phyloP scores from a whole-genome alignment of 1,140 invertebrate species.

The Schlechtendalia chinensis region DNA sequence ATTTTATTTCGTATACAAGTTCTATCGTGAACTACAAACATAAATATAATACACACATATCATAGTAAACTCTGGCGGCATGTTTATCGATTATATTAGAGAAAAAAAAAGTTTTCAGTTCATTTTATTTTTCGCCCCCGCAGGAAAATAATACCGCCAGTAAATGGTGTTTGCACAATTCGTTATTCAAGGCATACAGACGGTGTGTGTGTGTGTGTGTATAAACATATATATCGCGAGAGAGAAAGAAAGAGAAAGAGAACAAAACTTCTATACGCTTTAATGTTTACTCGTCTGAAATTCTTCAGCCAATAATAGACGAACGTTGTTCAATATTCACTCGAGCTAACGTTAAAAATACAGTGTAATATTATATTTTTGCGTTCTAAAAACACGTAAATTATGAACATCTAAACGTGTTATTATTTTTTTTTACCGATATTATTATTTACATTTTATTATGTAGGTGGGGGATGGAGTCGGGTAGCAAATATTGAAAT shows the following conservation, averaged over 20 bases:
- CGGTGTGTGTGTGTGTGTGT: not conserved
- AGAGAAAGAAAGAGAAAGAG: too few species aligned
- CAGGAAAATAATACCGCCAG: slow-evolving; percentile 6
- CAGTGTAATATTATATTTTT: too few species aligned
- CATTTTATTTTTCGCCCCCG: slow-evolving; percentile 6
- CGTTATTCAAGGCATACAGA: not conserved
- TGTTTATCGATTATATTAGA: slow-evolving; percentile 38
- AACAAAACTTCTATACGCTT: not conserved
- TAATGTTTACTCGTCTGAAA: not conserved
- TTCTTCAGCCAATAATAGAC: not conserved
- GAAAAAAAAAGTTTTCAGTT: not conserved
- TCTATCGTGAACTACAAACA: not conserved
- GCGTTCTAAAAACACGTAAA: too few species aligned
- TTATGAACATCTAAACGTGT: too few species aligned
- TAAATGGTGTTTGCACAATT: slow-evolving; percentile 11
- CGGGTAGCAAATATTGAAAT: too few species aligned
- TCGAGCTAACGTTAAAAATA: not conserved
- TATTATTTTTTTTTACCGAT: too few species aligned
- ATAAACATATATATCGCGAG: not conserved
- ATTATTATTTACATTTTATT: too few species aligned
- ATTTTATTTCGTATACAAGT: not conserved
- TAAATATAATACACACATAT: not conserved
- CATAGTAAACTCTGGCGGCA: not conserved
- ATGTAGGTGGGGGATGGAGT: too few species aligned
- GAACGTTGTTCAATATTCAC: not conserved